Conservation (phyloP, 2,797 vertebrate species). For the Leptatherina wallacei region DNA sequence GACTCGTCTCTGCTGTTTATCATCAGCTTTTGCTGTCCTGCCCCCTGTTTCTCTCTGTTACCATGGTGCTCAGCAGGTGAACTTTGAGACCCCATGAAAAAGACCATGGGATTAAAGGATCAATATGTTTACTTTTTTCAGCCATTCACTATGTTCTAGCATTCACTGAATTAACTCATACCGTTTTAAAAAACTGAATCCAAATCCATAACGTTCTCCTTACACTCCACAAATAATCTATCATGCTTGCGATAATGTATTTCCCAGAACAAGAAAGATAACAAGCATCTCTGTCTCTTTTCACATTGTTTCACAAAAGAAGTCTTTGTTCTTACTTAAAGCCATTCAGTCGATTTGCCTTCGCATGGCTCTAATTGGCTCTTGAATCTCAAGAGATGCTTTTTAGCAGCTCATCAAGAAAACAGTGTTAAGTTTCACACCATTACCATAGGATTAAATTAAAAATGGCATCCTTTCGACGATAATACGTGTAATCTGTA, state of each 20-base stretch:
- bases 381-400: constrained; percentile 15
- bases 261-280: not conserved
- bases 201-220: not conserved
- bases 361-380: constrained; percentile 35
- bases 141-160: constrained; percentile 4
- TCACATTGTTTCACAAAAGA: constrained; percentile 18
- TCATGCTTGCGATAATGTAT: not conserved
- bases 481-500: not conserved
- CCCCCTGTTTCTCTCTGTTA: constrained; percentile 48
- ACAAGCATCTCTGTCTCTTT: constrained; percentile 1
- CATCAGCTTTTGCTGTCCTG: constrained; percentile 8
- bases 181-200: constrained; percentile 1
- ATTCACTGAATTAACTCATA: not conserved
- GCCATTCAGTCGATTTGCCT: constrained; percentile 36
- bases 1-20: constrained; percentile 11
- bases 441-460: not conserved
- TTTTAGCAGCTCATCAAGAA: constrained; percentile 31
- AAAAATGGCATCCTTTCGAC: not conserved
- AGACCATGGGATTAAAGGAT: constrained; percentile 38
- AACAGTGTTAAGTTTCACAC: not conserved
- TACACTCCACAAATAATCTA: not conserved
- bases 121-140: constrained; percentile 55
- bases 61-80: constrained; percentile 62
- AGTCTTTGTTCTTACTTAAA: constrained; percentile 3
- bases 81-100: constrained; percentile 79